These are phyloP conservation scores for Alligator sinensis DNA, from an alignment of 2,113 vertebrate species.

Conservation along the genomic window DNA sequence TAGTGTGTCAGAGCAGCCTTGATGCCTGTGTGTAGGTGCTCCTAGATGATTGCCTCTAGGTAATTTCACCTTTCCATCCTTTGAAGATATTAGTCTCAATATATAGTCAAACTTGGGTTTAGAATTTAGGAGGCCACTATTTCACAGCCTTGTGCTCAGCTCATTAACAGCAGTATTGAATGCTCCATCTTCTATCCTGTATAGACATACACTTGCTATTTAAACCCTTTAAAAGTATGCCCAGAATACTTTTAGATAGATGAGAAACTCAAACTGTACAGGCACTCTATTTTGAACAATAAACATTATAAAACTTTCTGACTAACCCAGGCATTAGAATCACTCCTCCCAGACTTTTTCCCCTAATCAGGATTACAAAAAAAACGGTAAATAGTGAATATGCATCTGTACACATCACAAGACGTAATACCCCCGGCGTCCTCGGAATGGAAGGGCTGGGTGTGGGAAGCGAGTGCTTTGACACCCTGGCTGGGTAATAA, in stretches of 20 bases:
- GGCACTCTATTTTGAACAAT: neutral
- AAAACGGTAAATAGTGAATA: neutral
- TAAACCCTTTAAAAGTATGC: neutral
- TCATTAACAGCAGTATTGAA: neutral
- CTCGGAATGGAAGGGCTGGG: neutral
- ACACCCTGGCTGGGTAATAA: neutral
- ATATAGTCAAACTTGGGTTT: rapidly evolving
- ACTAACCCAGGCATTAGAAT: rapidly evolving
- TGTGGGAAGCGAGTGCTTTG: neutral
- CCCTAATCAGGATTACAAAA: neutral
- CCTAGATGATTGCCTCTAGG: neutral
- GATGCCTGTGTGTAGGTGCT: too few relatives aligned
- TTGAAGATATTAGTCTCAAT: rapidly evolving
- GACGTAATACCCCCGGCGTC: neutral
- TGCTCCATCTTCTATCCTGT: neutral
- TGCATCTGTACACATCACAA: neutral
- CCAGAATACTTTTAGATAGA: rapidly evolving
- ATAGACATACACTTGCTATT: neutral
- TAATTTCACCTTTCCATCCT: neutral
- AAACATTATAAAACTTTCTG: neutral
- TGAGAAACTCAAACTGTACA: neutral
- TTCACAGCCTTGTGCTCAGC: rapidly evolving
- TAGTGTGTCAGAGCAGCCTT: too few relatives aligned
- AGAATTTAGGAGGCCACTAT: neutral
- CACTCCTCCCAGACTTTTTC: neutral